Conservation (phyloP, 2,113 vertebrate genomes). For the Bagarius yarrelli region DNA sequence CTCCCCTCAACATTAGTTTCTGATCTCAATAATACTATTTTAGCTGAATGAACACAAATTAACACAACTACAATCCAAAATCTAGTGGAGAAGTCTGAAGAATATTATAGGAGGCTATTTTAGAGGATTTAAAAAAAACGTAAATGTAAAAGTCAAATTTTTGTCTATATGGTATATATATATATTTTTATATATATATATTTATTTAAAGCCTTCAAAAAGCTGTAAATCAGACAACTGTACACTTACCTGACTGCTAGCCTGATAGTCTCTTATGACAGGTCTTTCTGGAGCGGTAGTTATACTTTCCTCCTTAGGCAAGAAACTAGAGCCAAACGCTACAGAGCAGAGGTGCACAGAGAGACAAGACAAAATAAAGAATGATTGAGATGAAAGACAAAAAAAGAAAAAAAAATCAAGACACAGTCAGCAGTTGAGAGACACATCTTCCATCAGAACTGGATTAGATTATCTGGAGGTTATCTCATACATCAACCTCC, state of each 20-base stretch:
- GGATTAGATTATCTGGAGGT: slow-evolving; percentile 49
- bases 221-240: not conserved
- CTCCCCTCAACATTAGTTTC: too few species aligned
- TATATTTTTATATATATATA: not conserved
- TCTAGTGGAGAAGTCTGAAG: too few species aligned
- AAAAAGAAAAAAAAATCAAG: slow-evolving; percentile 16
- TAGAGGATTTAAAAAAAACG: too few species aligned
- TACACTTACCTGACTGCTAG: slow-evolving; percentile 84
- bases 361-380: slow-evolving; percentile 33
- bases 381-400: slow-evolving; percentile 43
- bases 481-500: slow-evolving; percentile 42
- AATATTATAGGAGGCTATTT: too few species aligned
- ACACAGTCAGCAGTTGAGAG: slow-evolving; percentile 49
- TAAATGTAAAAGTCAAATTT: too few species aligned
- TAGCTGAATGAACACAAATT: too few species aligned
- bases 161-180: too few species aligned
- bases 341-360: slow-evolving; percentile 27
- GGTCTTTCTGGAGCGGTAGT: slow-evolving; percentile 78
- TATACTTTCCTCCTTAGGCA: slow-evolving; percentile 90
- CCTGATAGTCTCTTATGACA: slow-evolving; percentile 79
- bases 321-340: slow-evolving; percentile 94
- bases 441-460: slow-evolving; percentile 53
- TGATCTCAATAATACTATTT: too few species aligned
- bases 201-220: not conserved
- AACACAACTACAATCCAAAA: too few species aligned